Conservation (phyloP, 2,888 invertebrate species). For the Aproaerema taeniolella region DNA sequence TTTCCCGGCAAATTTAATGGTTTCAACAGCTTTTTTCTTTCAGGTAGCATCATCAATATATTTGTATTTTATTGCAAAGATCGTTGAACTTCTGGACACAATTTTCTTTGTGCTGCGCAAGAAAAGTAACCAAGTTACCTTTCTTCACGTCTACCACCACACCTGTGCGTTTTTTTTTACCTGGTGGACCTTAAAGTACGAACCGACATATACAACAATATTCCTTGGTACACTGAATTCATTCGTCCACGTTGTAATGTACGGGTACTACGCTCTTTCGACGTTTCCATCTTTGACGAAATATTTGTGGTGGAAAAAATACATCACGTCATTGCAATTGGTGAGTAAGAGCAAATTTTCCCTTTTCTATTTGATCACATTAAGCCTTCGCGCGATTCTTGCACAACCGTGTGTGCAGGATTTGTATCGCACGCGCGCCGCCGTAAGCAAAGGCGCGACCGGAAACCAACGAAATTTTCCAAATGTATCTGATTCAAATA, state of each 20-base stretch:
- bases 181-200: slow-evolving; percentile 82
- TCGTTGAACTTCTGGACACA: slow-evolving; percentile 83
- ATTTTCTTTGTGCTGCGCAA: slow-evolving; percentile 91
- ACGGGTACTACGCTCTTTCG: slow-evolving; percentile 83
- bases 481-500: not conserved
- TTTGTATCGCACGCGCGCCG: not conserved
- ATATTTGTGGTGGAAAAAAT: slow-evolving; percentile 88
- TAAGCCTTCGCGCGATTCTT: no score
- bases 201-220: slow-evolving; percentile 82
- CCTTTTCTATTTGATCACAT: not conserved
- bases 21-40: no score
- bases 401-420: no score
- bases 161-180: slow-evolving; percentile 80
- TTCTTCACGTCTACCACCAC: slow-evolving; percentile 91
- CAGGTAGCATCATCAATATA: slow-evolving; percentile 35
- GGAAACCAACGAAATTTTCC: not conserved
- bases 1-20: no score
- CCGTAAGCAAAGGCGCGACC: not conserved
- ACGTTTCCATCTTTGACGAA: slow-evolving; percentile 81
- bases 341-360: slow-evolving; percentile 43
- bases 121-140: slow-evolving; percentile 82
- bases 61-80: slow-evolving; percentile 83
- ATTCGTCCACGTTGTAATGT: slow-evolving; percentile 85
- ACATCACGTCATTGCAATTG: slow-evolving; percentile 85
- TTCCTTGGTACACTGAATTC: slow-evolving; percentile 81